A percentile compares a stretch with the other conserved stretches of the same genome.
These are phyloP conservation scores for Eucriotettix oculatus DNA, from an alignment of 2,888 invertebrate species.

Conservation along the genomic window DNA sequence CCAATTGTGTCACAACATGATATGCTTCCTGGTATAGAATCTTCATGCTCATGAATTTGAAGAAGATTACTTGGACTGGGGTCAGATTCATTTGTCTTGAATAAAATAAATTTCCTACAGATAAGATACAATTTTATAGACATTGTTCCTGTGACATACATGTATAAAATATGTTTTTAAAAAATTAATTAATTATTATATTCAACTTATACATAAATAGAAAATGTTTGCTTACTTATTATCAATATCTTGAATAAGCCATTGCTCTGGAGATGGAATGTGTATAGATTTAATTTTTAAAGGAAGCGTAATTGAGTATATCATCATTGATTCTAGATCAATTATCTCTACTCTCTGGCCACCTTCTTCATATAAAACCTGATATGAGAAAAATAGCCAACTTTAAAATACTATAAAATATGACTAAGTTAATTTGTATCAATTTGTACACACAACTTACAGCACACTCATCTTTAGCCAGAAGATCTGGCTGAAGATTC, in stretches of 20 bases:
- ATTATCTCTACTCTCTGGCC: slow-evolving; percentile 22
- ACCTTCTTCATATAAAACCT: slow-evolving; percentile 17
- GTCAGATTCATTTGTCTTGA: slow-evolving; percentile 12
- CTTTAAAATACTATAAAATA: slow-evolving; percentile 17
- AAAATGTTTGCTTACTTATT: slow-evolving; percentile 6
- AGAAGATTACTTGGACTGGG: slow-evolving; percentile 23
- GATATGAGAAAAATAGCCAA: background rate
- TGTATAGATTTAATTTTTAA: slow-evolving; percentile 22
- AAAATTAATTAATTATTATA: no score
- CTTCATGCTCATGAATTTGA: slow-evolving; percentile 16
- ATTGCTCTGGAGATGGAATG: slow-evolving; percentile 20
- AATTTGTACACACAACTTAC: background rate
- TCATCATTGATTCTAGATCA: slow-evolving; percentile 19
- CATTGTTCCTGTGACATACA: no score
- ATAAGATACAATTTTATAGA: background rate
- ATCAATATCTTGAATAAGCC: slow-evolving; percentile 23
- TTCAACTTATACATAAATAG: no score
- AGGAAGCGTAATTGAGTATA: slow-evolving; percentile 22
- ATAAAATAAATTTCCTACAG: slow-evolving; percentile 14
- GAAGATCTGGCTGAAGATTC: slow-evolving; percentile 3
- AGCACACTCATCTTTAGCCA: background rate
- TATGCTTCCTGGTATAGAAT: slow-evolving; percentile 5
- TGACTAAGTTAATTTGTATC: background rate
- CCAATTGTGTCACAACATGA: slow-evolving; percentile 4
- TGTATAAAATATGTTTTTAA: no score